Conservation (phyloP, 1,140 invertebrate genomes). For the Hypothenemus hampei region DNA sequence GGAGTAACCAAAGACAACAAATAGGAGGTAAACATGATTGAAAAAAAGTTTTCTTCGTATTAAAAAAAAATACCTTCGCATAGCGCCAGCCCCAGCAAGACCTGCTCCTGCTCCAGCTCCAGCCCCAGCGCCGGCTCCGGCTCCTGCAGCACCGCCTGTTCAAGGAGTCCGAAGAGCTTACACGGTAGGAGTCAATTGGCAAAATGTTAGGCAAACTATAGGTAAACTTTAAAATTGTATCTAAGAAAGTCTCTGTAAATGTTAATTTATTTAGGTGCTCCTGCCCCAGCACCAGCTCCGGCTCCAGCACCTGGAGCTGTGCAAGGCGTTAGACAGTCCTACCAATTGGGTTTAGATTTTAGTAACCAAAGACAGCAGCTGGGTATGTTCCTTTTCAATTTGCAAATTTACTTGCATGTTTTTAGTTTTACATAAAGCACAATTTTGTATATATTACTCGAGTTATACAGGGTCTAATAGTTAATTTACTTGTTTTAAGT, state of each 20-base stretch:
- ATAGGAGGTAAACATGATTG: slow-evolving; percentile 8
- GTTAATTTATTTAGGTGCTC: background rate
- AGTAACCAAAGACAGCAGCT: slow-evolving; percentile 14
- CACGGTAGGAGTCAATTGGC: slow-evolving; percentile 25
- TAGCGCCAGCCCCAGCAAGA: slow-evolving; percentile 11
- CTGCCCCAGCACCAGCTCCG: slow-evolving; percentile 7
- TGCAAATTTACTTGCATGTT: background rate
- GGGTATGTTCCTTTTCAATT: slow-evolving; percentile 14
- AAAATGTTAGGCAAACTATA: slow-evolving; percentile 18
- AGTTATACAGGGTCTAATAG: too few relatives aligned
- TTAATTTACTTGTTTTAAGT: too few relatives aligned
- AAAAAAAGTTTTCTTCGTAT: background rate
- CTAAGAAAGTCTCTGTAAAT: background rate
- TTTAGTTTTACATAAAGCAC: background rate
- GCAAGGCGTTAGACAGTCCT: slow-evolving; percentile 15
- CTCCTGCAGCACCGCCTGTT: slow-evolving; percentile 3
- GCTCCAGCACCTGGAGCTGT: slow-evolving; percentile 1
- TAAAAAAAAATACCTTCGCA: background rate
- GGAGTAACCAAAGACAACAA: slow-evolving; percentile 22
- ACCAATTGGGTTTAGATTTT: slow-evolving; percentile 14
- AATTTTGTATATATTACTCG: too few relatives aligned
- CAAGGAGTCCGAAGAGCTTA: slow-evolving; percentile 12
- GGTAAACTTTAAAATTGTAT: background rate
- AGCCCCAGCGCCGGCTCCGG: slow-evolving; percentile 5
- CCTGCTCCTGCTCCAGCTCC: slow-evolving; percentile 14